Percentiles rank a stretch among this genome's conserved stretches.
Evolutionary conservation across 2,888 invertebrate genomes (phyloP).

Genomic region (Rhorus exstirpatorius): DNA sequence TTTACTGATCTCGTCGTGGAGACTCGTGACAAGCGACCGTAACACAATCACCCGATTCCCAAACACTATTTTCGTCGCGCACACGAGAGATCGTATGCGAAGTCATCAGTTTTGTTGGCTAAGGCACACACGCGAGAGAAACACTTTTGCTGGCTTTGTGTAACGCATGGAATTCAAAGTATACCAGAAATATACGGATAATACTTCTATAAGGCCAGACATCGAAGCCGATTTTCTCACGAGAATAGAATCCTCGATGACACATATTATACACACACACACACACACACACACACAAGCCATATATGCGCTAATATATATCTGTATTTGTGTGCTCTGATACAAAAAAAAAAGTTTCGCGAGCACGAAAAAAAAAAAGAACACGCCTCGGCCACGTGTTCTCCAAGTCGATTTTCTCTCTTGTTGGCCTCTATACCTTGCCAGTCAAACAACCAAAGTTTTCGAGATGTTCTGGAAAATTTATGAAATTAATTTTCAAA

Average conservation of each 20-base stretch:
- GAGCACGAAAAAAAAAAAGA: not conserved
- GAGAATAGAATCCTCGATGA: not conserved
- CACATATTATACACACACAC: too few species aligned
- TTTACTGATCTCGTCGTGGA: slow-evolving; percentile 20
- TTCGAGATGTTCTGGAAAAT: too few species aligned
- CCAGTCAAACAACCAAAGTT: too few species aligned
- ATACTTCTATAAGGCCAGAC: slow-evolving; percentile 10
- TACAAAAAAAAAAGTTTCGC: slow-evolving; percentile 3
- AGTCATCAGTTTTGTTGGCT: slow-evolving; percentile 39
- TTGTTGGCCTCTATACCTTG: too few species aligned
- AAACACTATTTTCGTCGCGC: slow-evolving; percentile 65
- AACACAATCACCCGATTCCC: slow-evolving; percentile 65
- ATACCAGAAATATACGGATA: slow-evolving; percentile 47
- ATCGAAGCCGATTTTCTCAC: slow-evolving; percentile 54
- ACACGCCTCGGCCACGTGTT: not conserved
- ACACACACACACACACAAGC: not conserved
- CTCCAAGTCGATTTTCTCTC: not conserved
- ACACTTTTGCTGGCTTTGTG: not conserved
- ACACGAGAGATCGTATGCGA: slow-evolving; percentile 35
- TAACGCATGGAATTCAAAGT: not conserved
- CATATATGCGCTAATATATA: not conserved
- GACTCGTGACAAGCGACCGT: slow-evolving; percentile 35
- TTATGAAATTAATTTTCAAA: too few species aligned
- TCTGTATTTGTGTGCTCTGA: not conserved
- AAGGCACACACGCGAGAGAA: not conserved